Evolutionary conservation across 2,888 invertebrate genomes (phyloP).

Genomic region (Epiperipatus broadwayi): DNA sequence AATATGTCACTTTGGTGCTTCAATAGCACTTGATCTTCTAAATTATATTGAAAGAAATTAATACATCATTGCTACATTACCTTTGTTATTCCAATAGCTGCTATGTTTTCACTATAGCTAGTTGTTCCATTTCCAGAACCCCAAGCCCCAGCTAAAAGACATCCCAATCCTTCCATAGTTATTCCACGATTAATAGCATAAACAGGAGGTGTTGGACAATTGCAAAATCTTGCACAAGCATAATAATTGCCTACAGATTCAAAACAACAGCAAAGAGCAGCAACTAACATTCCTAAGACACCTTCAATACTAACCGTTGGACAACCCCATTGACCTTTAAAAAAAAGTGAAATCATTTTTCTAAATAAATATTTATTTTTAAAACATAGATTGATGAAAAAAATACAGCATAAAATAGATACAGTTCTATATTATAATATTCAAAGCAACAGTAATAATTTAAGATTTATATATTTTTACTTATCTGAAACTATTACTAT

Average conservation of each 20-base stretch:
- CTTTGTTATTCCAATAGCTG: constrained; percentile 67
- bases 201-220: constrained; percentile 57
- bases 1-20: too few species aligned
- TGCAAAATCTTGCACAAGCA: constrained; percentile 52
- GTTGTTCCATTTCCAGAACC: constrained; percentile 72
- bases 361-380: too few species aligned
- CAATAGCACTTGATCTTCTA: too few species aligned
- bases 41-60: too few species aligned
- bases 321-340: constrained; percentile 54
- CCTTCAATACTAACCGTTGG: constrained; percentile 49
- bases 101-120: constrained; percentile 73
- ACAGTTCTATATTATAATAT: too few species aligned
- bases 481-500: too few species aligned
- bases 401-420: too few species aligned
- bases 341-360: constrained; percentile 21
- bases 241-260: constrained; percentile 76
- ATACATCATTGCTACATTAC: too few species aligned
- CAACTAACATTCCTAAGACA: constrained; percentile 55
- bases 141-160: constrained; percentile 60
- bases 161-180: constrained; percentile 63
- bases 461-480: too few species aligned
- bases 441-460: too few species aligned
- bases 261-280: constrained; percentile 54
- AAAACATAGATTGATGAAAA: too few species aligned
- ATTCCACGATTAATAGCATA: constrained; percentile 74